Evolutionary conservation across 1,140 invertebrate species (phyloP), one percentile per base, ranked within the genome.

Genomic region (Kradibia gibbosae): DNA sequence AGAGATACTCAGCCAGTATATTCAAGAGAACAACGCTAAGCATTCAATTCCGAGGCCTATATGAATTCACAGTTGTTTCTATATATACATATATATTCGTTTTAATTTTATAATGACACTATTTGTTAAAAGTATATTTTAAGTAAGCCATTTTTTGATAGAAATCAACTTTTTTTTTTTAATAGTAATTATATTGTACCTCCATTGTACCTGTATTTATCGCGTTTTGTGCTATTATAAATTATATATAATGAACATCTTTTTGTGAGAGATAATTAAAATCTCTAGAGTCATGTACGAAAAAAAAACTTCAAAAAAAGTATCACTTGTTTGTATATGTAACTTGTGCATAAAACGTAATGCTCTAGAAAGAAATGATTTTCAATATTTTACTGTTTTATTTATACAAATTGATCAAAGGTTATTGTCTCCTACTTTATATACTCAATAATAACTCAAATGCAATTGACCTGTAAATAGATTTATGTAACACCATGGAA

Each of bases 1-100:
- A 62, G 86, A 87, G 67, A 81, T 88, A 65, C n/a, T 88, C 11
- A 79, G 76, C 15, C 82, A 60, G 31, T 85, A 85, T 57, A 45
- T 83, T 67, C 70, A 83, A 28, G 71, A 82, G 7, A 80, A 81
- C 73, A 85, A 81, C 34, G 67, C 57, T 22, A 81, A 73, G 55
- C 83, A 80, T 57, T 57, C 79, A 11, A 80, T 57, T 42, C 85
- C 83, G 50, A 83, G 82, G 39, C 88, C 88, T 11, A 84, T 88
- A 81, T 89, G 48, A 85, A 75, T 76, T 36, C 28, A n/a, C n/a
- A 55, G 20, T 5, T 31, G 50, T 57, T 73, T 48, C 65, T 34
- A 48, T 81, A 0, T 71, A 31, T 48, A 25, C 0, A 3, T 62
- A 72, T 48, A 31, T 48, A 53, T 72, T 17, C 45, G 45, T 75